phyloP scores from a whole-genome alignment of 2,888 invertebrate species.

The Tribolium freemani region DNA sequence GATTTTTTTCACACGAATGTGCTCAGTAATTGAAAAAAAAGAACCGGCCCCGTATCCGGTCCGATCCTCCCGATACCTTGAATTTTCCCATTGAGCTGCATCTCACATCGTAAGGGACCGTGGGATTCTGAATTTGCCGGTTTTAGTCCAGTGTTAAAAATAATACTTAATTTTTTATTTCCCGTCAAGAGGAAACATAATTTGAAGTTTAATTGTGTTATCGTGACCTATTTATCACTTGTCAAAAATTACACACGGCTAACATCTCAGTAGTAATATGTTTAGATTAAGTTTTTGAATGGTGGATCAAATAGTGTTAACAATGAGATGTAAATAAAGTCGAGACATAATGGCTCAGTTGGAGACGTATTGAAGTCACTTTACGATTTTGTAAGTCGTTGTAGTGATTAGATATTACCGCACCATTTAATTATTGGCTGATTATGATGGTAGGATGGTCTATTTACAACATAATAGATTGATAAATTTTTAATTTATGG shows the following conservation, averaged over 20 bases:
- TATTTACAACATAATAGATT: constrained; percentile 5
- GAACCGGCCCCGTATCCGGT: too few relatives aligned
- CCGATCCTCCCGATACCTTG: not conserved
- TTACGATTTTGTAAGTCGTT: constrained; percentile 10
- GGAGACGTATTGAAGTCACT: not conserved
- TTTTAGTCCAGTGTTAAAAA: not conserved
- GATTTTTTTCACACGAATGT: too few relatives aligned
- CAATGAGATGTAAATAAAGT: constrained; percentile 11
- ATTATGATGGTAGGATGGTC: not conserved
- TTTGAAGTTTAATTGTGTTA: constrained; percentile 23
- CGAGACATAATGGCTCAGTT: constrained; percentile 7
- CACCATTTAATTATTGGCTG: constrained; percentile 8
- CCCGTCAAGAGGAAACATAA: not conserved
- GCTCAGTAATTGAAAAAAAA: too few relatives aligned
- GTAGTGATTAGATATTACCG: constrained; percentile 7
- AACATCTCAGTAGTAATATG: not conserved
- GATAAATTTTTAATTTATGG: constrained; percentile 28
- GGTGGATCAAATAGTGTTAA: constrained; percentile 1
- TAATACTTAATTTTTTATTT: not conserved
- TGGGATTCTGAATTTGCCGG: not conserved
- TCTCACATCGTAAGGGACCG: not conserved
- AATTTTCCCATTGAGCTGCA: not conserved
- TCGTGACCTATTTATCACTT: constrained; percentile 7
- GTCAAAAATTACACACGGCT: not conserved
- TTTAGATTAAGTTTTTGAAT: not conserved